phyloP scores from a whole-genome alignment of 2,797 vertebrate species.

The Euphonia xanthogaster region DNA sequence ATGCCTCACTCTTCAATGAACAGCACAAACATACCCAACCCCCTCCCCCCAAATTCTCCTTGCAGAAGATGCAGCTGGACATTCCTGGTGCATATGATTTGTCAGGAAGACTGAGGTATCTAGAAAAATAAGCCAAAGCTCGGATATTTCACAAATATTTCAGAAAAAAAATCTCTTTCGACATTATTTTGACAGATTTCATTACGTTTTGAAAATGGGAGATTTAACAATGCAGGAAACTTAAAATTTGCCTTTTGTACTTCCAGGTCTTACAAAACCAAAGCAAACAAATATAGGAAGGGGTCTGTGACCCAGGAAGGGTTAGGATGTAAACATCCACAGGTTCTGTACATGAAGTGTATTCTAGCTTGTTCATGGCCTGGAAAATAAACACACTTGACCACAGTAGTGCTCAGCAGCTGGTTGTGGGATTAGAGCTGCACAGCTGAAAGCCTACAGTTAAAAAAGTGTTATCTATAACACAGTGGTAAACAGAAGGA shows the following conservation, averaged over 20 bases:
- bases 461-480: background rate
- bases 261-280: background rate
- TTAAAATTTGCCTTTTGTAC: background rate
- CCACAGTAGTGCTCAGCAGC: background rate
- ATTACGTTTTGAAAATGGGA: background rate
- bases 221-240: background rate
- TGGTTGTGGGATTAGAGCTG: background rate
- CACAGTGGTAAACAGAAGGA: background rate
- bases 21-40: background rate
- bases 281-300: background rate
- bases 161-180: background rate
- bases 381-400: constrained; percentile 37
- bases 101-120: background rate
- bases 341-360: background rate
- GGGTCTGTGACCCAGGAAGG: background rate
- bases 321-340: background rate
- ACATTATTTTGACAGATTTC: background rate
- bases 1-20: background rate
- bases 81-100: background rate
- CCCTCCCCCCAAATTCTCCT: background rate
- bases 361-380: background rate
- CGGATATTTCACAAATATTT: background rate
- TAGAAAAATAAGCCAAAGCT: background rate
- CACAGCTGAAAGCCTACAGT: background rate
- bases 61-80: background rate